A percentile compares a stretch with the other conserved stretches of the same genome.
These are phyloP conservation scores for Enteromius fasciolatus DNA, from an alignment of 2,797 vertebrate genomes.

Conservation along the genomic window DNA sequence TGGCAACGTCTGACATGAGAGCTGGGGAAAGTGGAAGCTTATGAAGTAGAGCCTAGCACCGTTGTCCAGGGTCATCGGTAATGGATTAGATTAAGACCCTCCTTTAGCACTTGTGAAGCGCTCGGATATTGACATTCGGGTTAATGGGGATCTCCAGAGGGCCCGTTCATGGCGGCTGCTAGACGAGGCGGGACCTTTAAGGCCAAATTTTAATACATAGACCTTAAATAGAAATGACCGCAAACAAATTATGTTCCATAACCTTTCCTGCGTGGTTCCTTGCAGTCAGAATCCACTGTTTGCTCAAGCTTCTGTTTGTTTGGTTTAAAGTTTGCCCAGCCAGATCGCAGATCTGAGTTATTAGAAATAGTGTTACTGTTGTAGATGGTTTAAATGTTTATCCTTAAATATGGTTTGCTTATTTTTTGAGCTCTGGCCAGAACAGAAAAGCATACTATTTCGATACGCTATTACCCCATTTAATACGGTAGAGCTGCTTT, in stretches of 20 bases:
- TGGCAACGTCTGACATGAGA: constrained; percentile 21
- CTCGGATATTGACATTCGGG: constrained; percentile 27
- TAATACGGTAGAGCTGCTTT: too few species aligned
- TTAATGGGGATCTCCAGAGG: constrained; percentile 30
- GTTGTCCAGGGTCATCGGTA: constrained; percentile 26
- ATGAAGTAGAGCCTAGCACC: neutral
- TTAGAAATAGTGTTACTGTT: neutral
- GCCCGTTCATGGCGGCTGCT: constrained; percentile 10
- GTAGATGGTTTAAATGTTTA: neutral
- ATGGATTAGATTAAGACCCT: constrained; percentile 29
- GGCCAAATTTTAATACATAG: constrained; percentile 17
- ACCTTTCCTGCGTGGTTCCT: constrained; percentile 6
- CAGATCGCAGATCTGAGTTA: neutral
- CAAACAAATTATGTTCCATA: neutral
- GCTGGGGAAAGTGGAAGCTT: constrained; percentile 5
- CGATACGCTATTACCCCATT: too few species aligned
- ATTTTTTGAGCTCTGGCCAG: neutral
- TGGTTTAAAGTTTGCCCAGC: neutral
- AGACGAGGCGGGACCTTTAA: constrained; percentile 16
- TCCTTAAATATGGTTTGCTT: neutral
- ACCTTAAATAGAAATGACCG: constrained; percentile 18
- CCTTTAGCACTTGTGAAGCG: constrained; percentile 16
- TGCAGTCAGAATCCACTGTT: neutral
- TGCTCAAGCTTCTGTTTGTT: neutral
- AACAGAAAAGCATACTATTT: too few species aligned